Conservation (phyloP, 1,140 invertebrate genomes). For the Dryas iulia region DNA sequence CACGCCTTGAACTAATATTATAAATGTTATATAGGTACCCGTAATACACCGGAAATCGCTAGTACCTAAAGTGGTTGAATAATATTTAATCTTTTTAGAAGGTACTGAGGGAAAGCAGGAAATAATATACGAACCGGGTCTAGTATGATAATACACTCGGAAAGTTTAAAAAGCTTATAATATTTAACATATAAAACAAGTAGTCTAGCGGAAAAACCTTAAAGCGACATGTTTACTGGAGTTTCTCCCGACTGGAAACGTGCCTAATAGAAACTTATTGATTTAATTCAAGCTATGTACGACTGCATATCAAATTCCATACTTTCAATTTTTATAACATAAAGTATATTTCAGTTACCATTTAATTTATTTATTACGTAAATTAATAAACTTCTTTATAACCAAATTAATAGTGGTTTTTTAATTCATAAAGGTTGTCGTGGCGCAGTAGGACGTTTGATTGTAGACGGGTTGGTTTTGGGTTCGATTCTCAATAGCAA, state of each 20-base stretch:
- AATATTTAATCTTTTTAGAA: not conserved
- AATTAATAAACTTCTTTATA: not conserved
- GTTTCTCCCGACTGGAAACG: slow-evolving; percentile 19
- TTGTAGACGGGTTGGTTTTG: too few species aligned
- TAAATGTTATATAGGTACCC: slow-evolving; percentile 2
- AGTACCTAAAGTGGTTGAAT: not conserved
- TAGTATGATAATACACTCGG: not conserved
- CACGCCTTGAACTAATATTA: not conserved
- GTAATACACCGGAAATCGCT: not conserved
- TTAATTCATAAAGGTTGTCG: too few species aligned
- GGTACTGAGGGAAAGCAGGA: not conserved
- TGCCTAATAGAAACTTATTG: slow-evolving; percentile 27
- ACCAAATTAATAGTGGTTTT: too few species aligned
- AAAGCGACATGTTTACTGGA: slow-evolving; percentile 7
- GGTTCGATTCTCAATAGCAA: too few species aligned
- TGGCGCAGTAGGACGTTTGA: too few species aligned
- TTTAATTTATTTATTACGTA: too few species aligned
- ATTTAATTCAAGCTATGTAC: slow-evolving; percentile 10
- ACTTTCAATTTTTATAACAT: too few species aligned
- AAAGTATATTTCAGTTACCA: too few species aligned
- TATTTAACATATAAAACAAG: slow-evolving; percentile 1
- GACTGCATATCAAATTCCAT: not conserved
- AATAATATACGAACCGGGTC: not conserved
- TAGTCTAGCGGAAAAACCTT: slow-evolving; percentile 7
- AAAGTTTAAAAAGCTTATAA: slow-evolving; percentile 1